These are phyloP conservation scores for Sphinx pinastri DNA, from an alignment of 2,888 invertebrate genomes.

Conservation along the genomic window DNA sequence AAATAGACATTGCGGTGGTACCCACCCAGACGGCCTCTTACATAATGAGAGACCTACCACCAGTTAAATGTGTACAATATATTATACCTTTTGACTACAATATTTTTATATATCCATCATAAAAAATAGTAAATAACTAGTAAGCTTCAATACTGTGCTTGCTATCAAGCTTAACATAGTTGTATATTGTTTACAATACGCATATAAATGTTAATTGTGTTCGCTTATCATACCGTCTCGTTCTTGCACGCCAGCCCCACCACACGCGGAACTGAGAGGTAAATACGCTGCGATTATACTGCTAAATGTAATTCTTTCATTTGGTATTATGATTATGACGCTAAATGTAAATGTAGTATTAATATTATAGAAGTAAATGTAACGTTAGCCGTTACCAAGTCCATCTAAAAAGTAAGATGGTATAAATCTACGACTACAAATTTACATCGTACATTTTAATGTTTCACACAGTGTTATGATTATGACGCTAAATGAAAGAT, in stretches of 20 bases:
- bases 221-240: slow-evolving; percentile 77
- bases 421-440: too few relatives aligned
- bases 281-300: slow-evolving; percentile 54
- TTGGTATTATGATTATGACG: neutral
- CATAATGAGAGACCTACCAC: too few relatives aligned
- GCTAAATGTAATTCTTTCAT: slow-evolving; percentile 7
- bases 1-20: too few relatives aligned
- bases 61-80: too few relatives aligned
- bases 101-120: too few relatives aligned
- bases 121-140: neutral
- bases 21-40: too few relatives aligned
- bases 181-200: slow-evolving; percentile 30
- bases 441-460: too few relatives aligned
- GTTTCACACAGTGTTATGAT: slow-evolving; percentile 1
- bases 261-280: slow-evolving; percentile 83
- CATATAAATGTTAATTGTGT: slow-evolving; percentile 52
- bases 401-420: too few relatives aligned
- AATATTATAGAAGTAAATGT: neutral
- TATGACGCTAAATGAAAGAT: neutral
- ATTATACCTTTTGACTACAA: too few relatives aligned
- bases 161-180: slow-evolving; percentile 28
- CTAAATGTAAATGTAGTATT: slow-evolving; percentile 27
- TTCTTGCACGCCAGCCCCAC: slow-evolving; percentile 82
- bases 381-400: too few relatives aligned
- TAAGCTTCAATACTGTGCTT: slow-evolving; percentile 27